These are phyloP conservation scores for Cairina moschata DNA, from an alignment of 2,113 vertebrate genomes.

Conservation along the genomic window DNA sequence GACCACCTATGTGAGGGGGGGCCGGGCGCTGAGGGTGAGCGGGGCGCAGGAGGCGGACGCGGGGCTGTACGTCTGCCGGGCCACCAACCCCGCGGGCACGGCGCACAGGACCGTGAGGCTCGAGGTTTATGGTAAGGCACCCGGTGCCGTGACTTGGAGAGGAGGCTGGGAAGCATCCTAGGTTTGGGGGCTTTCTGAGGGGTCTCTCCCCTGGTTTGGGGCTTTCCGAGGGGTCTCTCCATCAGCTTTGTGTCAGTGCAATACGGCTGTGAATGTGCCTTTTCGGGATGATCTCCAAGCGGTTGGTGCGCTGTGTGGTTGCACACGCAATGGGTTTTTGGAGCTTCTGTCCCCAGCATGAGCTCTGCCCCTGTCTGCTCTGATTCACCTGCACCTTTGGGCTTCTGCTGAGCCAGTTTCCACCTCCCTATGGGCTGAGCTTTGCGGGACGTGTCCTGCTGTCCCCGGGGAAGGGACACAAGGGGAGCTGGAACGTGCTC, in stretches of 20 bases:
- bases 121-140: constrained; percentile 63
- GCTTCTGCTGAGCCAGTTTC: neutral
- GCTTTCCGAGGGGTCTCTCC: neutral
- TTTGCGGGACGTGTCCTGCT: neutral
- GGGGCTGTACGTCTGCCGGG: constrained; percentile 84
- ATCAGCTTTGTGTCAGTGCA: neutral
- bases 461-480: neutral
- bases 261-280: too few species aligned
- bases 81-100: constrained; percentile 79
- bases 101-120: constrained; percentile 72
- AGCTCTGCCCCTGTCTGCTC: neutral
- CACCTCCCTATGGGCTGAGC: neutral
- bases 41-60: constrained; percentile 70
- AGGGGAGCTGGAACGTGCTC: neutral
- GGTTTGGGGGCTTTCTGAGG: neutral
- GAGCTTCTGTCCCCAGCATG: neutral
- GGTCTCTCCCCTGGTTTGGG: neutral
- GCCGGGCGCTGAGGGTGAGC: constrained; percentile 78
- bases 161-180: neutral
- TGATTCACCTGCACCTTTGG: neutral
- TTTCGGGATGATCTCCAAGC: neutral
- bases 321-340: neutral
- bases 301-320: neutral
- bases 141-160: neutral
- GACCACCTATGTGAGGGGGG: constrained; percentile 72